These are phyloP conservation scores for Atethmia centrago DNA, from an alignment of 2,888 invertebrate species.

Conservation along the genomic window DNA sequence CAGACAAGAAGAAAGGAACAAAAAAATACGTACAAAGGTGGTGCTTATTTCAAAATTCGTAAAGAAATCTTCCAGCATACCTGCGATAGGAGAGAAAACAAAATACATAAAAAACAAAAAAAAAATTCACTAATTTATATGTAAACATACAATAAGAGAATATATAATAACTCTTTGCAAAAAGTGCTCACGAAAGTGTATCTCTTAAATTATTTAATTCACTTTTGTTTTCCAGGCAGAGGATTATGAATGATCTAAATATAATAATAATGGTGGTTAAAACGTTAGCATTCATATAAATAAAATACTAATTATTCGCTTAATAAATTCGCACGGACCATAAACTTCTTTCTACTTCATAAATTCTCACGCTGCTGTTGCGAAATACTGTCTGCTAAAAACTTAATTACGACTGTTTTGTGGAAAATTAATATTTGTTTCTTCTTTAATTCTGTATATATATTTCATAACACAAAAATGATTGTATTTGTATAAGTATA, in stretches of 20 bases:
- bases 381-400: constrained; percentile 35
- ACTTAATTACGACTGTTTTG: constrained; percentile 1
- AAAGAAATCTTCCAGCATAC: too few species aligned
- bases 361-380: constrained; percentile 50
- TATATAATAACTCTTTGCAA: neutral
- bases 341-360: too few species aligned
- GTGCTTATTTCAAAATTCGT: too few species aligned
- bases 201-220: constrained; percentile 22
- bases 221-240: constrained; percentile 22
- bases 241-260: constrained; percentile 22
- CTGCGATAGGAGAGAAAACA: too few species aligned
- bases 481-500: neutral
- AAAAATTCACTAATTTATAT: too few species aligned
- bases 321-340: constrained; percentile 62
- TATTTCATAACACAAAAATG: too few species aligned
- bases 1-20: too few species aligned
- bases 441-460: neutral
- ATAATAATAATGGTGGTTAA: constrained; percentile 43
- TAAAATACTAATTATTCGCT: constrained; percentile 46
- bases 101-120: too few species aligned
- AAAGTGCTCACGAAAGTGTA: neutral
- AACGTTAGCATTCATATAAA: constrained; percentile 22
- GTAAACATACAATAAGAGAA: too few species aligned
- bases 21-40: too few species aligned
- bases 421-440: neutral